Conservation (phyloP, 2,797 vertebrate species). For the Acanthurus tractus region DNA sequence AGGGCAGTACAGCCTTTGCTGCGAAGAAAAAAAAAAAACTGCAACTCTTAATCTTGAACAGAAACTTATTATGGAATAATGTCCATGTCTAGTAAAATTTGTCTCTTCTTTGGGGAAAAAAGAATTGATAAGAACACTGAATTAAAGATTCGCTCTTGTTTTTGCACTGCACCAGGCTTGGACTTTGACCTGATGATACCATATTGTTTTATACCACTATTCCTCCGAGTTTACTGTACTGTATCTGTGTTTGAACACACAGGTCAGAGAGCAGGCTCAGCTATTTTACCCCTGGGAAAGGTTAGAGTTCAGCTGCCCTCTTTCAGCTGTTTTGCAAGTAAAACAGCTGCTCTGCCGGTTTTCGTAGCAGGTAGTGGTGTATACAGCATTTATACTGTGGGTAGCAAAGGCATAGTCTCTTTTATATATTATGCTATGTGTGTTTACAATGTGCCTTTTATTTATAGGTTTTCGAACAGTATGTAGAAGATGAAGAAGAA, state of each 20-base stretch:
- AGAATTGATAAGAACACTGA: background rate
- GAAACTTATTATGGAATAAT: background rate
- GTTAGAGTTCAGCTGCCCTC: slow-evolving; percentile 14
- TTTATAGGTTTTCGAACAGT: background rate
- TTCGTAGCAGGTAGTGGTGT: no score
- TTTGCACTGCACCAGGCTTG: background rate
- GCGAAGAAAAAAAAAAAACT: background rate
- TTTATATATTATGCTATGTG: background rate
- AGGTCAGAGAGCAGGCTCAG: slow-evolving; percentile 29
- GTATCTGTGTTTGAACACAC: slow-evolving; percentile 14
- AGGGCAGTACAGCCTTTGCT: background rate
- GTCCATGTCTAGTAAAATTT: background rate
- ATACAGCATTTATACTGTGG: background rate
- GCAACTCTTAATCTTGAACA: background rate
- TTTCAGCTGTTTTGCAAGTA: slow-evolving; percentile 13
- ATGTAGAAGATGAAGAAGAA: background rate
- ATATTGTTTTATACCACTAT: background rate
- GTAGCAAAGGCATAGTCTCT: no score
- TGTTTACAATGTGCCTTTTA: background rate
- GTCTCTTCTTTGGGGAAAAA: background rate
- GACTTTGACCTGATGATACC: slow-evolving; percentile 9
- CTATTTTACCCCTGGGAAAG: slow-evolving; percentile 31
- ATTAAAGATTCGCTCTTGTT: background rate
- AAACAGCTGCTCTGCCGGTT: slow-evolving; percentile 17
- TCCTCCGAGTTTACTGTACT: background rate